A percentile compares a stretch with the other conserved stretches of the same genome.
Evolutionary conservation across 2,888 invertebrate genomes (phyloP).

Genomic region (Mamestra brassicae): DNA sequence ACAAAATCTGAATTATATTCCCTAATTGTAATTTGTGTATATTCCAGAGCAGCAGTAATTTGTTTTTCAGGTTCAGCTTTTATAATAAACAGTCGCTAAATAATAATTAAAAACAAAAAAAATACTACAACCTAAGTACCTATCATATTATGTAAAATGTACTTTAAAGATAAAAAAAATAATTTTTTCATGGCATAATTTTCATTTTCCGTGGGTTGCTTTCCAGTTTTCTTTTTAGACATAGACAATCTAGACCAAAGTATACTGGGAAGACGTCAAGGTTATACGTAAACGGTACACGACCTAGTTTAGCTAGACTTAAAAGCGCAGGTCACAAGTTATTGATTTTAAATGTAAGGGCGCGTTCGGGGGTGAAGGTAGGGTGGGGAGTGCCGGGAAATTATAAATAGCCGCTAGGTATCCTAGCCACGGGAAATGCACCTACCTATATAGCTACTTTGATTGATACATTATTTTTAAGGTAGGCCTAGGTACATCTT

Average conservation of each 20-base stretch:
- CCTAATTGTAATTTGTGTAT: neutral
- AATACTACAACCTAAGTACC: neutral
- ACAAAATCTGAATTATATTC: too few relatives aligned
- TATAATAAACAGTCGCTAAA: neutral
- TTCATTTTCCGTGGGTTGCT: neutral
- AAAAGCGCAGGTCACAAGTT: slow-evolving; percentile 29
- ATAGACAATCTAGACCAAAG: neutral
- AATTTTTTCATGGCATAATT: neutral
- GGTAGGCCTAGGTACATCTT: too few relatives aligned
- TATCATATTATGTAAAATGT: neutral
- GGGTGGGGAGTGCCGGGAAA: too few relatives aligned
- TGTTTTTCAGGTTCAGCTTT: neutral
- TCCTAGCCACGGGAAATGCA: neutral
- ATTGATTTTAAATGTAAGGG: slow-evolving; percentile 23
- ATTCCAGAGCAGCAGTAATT: neutral
- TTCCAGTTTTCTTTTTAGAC: neutral
- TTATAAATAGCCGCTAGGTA: neutral
- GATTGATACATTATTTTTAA: too few relatives aligned
- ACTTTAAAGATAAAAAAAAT: neutral
- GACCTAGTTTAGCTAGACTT: slow-evolving; percentile 7
- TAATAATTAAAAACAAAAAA: neutral
- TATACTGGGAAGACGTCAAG: neutral
- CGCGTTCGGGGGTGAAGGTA: too few relatives aligned
- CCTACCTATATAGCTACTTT: too few relatives aligned
- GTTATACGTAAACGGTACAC: neutral